A percentile compares a stretch with the other conserved stretches of the same genome.
Evolutionary conservation across 2,797 vertebrate genomes (phyloP).

Genomic region (Poecilia velifera): DNA sequence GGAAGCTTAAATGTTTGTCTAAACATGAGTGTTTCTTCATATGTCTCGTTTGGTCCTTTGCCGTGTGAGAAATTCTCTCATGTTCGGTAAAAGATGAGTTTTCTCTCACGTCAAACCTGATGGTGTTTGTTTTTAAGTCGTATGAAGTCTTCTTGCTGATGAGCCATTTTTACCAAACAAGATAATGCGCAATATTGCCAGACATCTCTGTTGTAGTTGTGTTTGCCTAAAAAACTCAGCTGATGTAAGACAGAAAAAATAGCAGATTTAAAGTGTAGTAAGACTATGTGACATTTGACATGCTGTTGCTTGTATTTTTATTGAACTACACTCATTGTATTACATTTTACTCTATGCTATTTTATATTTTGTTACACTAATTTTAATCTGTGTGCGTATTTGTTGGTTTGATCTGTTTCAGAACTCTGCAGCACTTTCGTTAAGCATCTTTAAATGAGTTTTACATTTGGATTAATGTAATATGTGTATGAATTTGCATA

Average conservation of each 20-base stretch:
- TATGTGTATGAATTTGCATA: too few relatives aligned
- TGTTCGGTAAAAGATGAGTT: conserved; percentile 29
- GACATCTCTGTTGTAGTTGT: background rate
- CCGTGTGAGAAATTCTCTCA: conserved; percentile 47
- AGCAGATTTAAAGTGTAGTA: background rate
- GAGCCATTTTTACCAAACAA: background rate
- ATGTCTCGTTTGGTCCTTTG: conserved; percentile 48
- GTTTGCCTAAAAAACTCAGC: background rate
- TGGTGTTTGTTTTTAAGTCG: conserved; percentile 29
- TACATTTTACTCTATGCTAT: too few relatives aligned
- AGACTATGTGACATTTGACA: background rate
- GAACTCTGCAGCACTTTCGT: too few relatives aligned
- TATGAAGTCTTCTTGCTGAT: background rate
- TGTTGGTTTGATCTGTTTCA: too few relatives aligned
- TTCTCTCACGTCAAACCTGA: conserved; percentile 32
- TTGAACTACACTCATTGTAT: too few relatives aligned
- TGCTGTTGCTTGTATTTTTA: background rate
- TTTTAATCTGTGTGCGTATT: too few relatives aligned
- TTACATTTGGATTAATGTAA: too few relatives aligned
- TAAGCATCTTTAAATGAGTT: too few relatives aligned
- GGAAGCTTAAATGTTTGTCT: background rate
- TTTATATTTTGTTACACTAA: too few relatives aligned
- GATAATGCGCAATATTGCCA: background rate
- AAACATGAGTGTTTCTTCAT: conserved; percentile 15
- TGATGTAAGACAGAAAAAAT: background rate